Base-by-base conservation (phyloP, 2,888 invertebrate genomes). In the Stictocephala bisonia region DNA sequence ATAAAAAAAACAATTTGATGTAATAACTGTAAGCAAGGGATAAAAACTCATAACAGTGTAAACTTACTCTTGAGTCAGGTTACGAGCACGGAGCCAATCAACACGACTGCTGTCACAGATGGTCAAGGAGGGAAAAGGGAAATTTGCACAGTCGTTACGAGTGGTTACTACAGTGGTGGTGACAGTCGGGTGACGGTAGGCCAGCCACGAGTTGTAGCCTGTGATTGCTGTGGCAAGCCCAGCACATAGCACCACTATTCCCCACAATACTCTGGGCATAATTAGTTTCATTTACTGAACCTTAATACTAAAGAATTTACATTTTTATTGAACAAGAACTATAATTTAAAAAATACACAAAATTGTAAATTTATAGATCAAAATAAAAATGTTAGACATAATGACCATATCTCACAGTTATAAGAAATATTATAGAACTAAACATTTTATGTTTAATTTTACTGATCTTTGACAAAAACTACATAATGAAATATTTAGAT, bases 41-140 rank as follows among this genome's bases (percentile, higher is more conserved):
- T 35, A 35, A 35, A 35, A 11, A 35, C 40, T n/a, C n/a, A n/a
- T n/a, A n/a, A 48, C 9, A n/a, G n/a, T 13, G 6, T 48, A 53
- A 7, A 48, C 74, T 48, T 58, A 74, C 74, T 66, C 71, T 18
- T 41, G 44, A 9, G 64, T 76, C 18, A 79, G 64, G 15, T 48
- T 41, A 7, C 75, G 53, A 4, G 77, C 80, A 29, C 79, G 79
- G 11, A 74, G 48, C 83, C 83, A 82, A 53, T 82, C 79, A 15
- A 79, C 81, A 11, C 81, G 77, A 35, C 81, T 79, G 15, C 75
- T 77, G 58, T 82, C 81, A 71, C 83, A 83, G 15, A 83, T 75
- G 1, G 80, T 80, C 20, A 83, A 79, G 6, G 82, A 80, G 6
- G 83, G 82, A 58, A 82, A 82, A 0, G 82, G 80, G 3, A 82